phyloP scores from a whole-genome alignment of 1,140 invertebrate species.

The Drosophila ohnishii region DNA sequence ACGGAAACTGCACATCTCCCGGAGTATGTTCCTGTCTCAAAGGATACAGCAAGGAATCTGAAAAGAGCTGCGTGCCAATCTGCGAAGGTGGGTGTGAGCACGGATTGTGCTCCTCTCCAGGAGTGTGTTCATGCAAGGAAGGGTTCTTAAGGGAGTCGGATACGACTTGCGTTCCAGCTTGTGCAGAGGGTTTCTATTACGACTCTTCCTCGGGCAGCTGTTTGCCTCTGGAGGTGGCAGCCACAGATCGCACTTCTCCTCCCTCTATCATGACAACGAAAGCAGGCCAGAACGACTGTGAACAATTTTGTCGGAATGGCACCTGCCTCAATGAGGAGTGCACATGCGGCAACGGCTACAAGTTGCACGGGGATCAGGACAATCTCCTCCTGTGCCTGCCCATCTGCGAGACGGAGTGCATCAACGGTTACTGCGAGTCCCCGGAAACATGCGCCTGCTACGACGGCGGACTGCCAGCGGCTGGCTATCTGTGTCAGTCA shows the following conservation, averaged over 20 bases:
- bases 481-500: conserved; percentile 26
- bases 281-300: not conserved
- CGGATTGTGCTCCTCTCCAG: conserved; percentile 7
- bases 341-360: conserved; percentile 36
- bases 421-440: conserved; percentile 44
- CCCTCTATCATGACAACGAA: not conserved
- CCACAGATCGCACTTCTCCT: not conserved
- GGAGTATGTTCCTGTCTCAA: not conserved
- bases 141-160: not conserved
- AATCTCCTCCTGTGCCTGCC: conserved; percentile 36
- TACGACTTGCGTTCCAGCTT: conserved; percentile 1
- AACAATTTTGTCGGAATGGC: conserved; percentile 45
- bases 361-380: conserved; percentile 21
- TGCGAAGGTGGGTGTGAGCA: not conserved
- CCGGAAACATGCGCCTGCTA: conserved; percentile 48
- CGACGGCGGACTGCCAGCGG: conserved; percentile 16
- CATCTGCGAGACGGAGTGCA: conserved; percentile 43
- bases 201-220: not conserved
- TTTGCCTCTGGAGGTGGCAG: no score
- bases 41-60: not conserved
- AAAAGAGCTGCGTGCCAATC: conserved; percentile 10
- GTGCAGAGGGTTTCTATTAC: not conserved
- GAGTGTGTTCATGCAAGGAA: conserved; percentile 5
- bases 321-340: conserved; percentile 42
- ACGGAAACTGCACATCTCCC: conserved; percentile 21